Percentiles rank a stretch among this genome's conserved stretches.
Conservation (phyloP, 2,888 invertebrate species). For the Napeogenes sylphis region DNA sequence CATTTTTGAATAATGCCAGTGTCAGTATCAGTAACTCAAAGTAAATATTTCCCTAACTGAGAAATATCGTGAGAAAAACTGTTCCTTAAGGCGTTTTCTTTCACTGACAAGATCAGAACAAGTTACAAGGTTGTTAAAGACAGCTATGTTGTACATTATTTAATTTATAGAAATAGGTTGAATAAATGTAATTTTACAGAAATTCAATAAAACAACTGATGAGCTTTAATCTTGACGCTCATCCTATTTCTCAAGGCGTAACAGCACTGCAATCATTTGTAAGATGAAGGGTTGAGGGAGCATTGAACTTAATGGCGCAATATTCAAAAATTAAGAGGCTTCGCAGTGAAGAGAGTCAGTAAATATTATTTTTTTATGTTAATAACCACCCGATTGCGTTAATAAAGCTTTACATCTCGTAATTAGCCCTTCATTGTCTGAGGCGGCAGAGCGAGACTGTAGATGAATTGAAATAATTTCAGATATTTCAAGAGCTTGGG, state of each 20-base stretch:
- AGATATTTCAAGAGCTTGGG: constrained; percentile 23
- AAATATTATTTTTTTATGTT: constrained; percentile 79
- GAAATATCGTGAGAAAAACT: too few species aligned
- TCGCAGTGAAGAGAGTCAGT: constrained; percentile 52
- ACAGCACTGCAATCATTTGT: constrained; percentile 73
- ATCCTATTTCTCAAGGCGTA: constrained; percentile 66
- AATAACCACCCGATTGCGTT: constrained; percentile 74
- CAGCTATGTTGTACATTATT: not conserved
- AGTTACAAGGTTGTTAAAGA: too few species aligned
- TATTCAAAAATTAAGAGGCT: constrained; percentile 75
- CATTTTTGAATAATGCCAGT: too few species aligned
- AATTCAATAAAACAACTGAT: constrained; percentile 58
- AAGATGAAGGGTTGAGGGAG: constrained; percentile 68
- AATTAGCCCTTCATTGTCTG: constrained; percentile 51
- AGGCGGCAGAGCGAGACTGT: constrained; percentile 54
- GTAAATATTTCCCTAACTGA: too few species aligned
- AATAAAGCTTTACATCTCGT: constrained; percentile 76
- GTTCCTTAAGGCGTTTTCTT: too few species aligned
- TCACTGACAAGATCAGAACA: too few species aligned
- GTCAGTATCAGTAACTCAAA: too few species aligned
- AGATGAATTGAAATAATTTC: constrained; percentile 36
- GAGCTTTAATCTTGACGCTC: constrained; percentile 69
- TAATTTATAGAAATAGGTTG: not conserved
- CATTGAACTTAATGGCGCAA: constrained; percentile 68
- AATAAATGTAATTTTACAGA: not conserved